Conservation (phyloP, 2,113 vertebrate species). For the Rostratula benghalensis region DNA sequence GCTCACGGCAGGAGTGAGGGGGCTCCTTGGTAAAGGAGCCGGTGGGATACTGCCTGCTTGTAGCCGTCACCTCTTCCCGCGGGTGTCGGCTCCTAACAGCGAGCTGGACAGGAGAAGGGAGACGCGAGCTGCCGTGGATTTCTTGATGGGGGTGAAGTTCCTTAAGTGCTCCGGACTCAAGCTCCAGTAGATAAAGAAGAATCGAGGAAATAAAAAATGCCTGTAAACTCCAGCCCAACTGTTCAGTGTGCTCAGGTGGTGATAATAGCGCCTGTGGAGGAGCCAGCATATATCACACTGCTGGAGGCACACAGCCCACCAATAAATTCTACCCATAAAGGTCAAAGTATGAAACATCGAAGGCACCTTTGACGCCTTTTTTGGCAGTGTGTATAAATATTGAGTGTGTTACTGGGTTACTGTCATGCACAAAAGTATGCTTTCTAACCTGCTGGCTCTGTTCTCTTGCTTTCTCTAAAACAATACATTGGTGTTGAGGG, state of each 20-base stretch:
- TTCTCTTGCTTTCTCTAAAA: neutral
- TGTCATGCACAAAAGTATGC: fast-evolving
- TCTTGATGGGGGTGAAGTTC: fast-evolving
- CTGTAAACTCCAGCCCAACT: neutral
- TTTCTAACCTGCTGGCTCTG: neutral
- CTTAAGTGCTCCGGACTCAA: neutral
- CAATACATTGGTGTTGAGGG: neutral
- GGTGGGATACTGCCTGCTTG: fast-evolving
- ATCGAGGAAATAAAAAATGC: neutral
- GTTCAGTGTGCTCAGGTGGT: neutral
- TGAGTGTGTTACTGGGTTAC: neutral
- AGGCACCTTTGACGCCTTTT: neutral
- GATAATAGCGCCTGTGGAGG: fast-evolving
- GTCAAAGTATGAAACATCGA: neutral
- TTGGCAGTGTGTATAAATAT: neutral
- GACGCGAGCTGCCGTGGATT: fast-evolving
- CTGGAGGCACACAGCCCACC: neutral
- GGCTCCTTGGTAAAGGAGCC: neutral
- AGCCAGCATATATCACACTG: fast-evolving
- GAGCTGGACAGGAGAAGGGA: fast-evolving
- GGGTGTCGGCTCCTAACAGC: fast-evolving
- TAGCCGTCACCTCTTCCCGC: neutral
- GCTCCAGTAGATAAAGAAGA: neutral
- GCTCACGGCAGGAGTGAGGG: neutral
- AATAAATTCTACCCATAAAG: fast-evolving